Evolutionary conservation across 2,888 invertebrate genomes (phyloP).

Genomic region (Drosophila macrospina): DNA sequence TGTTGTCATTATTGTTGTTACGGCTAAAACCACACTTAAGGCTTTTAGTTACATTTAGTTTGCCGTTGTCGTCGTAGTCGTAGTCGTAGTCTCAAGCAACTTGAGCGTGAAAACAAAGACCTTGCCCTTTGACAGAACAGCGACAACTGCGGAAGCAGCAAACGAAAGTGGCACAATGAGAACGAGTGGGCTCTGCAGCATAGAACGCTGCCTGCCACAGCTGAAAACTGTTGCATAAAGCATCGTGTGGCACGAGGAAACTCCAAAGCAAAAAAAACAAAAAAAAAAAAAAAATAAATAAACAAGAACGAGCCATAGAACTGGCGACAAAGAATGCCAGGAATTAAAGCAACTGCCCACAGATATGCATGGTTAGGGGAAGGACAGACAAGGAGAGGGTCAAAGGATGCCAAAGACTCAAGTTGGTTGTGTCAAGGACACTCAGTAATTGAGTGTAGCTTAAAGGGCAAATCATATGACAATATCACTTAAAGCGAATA

Average conservation of each 20-base stretch:
- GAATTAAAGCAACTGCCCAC: slow-evolving; percentile 29
- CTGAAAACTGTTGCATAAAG: slow-evolving; percentile 55
- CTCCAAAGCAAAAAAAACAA: slow-evolving; percentile 32
- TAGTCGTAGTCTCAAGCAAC: slow-evolving; percentile 41
- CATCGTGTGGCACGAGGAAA: slow-evolving; percentile 29
- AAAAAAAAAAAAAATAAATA: slow-evolving; percentile 3
- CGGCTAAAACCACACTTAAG: slow-evolving; percentile 62
- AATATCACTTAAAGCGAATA: not conserved
- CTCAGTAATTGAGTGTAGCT: slow-evolving; percentile 7
- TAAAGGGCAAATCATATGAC: slow-evolving; percentile 5
- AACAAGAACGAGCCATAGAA: slow-evolving; percentile 15
- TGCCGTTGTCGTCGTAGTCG: slow-evolving; percentile 32
- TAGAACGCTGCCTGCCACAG: not conserved
- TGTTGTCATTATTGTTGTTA: slow-evolving; percentile 29
- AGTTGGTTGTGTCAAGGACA: slow-evolving; percentile 33
- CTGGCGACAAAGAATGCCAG: slow-evolving; percentile 11
- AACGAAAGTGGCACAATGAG: slow-evolving; percentile 44
- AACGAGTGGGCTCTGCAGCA: slow-evolving; percentile 32
- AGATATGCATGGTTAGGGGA: not conserved
- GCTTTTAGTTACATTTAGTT: slow-evolving; percentile 68
- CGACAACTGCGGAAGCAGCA: slow-evolving; percentile 13
- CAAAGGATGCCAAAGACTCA: slow-evolving; percentile 23
- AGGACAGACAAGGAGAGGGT: not conserved
- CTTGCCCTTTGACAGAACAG: slow-evolving; percentile 36
- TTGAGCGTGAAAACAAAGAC: slow-evolving; percentile 54